A percentile compares a stretch with the other conserved stretches of the same genome.
phyloP scores from a whole-genome alignment of 2,797 vertebrate genomes.

The Leptodactylus fallax region DNA sequence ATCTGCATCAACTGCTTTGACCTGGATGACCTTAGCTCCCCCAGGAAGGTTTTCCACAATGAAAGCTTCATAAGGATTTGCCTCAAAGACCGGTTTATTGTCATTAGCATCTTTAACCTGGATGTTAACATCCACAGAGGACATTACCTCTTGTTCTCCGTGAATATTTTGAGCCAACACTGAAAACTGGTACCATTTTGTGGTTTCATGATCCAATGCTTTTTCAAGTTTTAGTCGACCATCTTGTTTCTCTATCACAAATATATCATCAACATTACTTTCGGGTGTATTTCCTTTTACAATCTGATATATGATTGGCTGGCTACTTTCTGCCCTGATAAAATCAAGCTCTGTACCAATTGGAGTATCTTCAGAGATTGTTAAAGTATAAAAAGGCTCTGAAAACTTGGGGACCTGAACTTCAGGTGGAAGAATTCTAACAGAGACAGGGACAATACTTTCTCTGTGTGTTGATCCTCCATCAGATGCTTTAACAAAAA shows the following conservation, averaged over 20 bases:
- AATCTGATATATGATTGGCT: slow-evolving; percentile 83
- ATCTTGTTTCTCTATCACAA: slow-evolving; percentile 87
- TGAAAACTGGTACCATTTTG: slow-evolving; percentile 96
- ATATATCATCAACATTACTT: slow-evolving; percentile 90
- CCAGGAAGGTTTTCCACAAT: slow-evolving; percentile 90
- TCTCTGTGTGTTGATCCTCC: slow-evolving; percentile 86
- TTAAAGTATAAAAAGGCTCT: slow-evolving; percentile 90
- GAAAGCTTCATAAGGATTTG: slow-evolving; percentile 89
- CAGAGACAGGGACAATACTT: slow-evolving; percentile 88
- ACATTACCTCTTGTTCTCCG: slow-evolving; percentile 80
- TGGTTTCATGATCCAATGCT: slow-evolving; percentile 90
- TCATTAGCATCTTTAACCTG: slow-evolving; percentile 96
- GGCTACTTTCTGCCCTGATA: slow-evolving; percentile 84
- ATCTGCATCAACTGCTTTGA: slow-evolving; percentile 91
- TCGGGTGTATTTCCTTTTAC: slow-evolving; percentile 90
- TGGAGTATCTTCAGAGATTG: slow-evolving; percentile 87
- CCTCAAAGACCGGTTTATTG: slow-evolving; percentile 90
- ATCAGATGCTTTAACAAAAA: slow-evolving; percentile 91
- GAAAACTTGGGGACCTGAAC: slow-evolving; percentile 85
- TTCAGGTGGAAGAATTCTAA: slow-evolving; percentile 89
- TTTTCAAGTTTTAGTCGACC: slow-evolving; percentile 93
- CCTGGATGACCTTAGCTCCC: slow-evolving; percentile 88
- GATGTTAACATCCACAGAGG: slow-evolving; percentile 88
- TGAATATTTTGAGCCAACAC: slow-evolving; percentile 79
- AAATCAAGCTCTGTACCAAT: slow-evolving; percentile 91